Conservation (phyloP, 2,888 invertebrate species). For the Hypomecis punctinalis region DNA sequence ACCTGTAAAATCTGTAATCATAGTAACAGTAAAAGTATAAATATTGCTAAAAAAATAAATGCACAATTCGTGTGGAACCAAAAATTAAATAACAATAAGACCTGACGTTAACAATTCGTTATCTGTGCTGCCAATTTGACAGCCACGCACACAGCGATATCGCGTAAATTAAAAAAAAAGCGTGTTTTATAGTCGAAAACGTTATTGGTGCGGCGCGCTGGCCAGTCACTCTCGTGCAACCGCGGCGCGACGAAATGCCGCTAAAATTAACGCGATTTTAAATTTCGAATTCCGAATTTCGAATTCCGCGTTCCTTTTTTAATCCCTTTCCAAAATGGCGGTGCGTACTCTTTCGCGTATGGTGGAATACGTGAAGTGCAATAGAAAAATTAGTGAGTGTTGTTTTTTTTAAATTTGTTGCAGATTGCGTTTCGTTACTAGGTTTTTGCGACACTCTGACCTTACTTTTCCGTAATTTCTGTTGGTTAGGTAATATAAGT, state of each 20-base stretch:
- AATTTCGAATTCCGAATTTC: slow-evolving; percentile 37
- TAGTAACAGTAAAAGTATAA: background rate
- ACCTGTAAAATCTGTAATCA: no score
- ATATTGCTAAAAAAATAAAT: background rate
- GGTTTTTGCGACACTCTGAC: slow-evolving; percentile 23
- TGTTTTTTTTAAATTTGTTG: slow-evolving; percentile 26
- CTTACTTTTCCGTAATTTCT: slow-evolving; percentile 27
- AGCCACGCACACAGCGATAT: slow-evolving; percentile 29
- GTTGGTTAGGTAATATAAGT: slow-evolving; percentile 19
- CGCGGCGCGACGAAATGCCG: slow-evolving; percentile 60
- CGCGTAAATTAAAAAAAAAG: slow-evolving; percentile 43
- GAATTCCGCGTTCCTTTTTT: slow-evolving; percentile 16
- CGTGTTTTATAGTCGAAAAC: slow-evolving; percentile 47
- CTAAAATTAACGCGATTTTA: slow-evolving; percentile 44
- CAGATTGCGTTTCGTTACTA: slow-evolving; percentile 34
- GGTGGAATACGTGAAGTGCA: slow-evolving; percentile 56
- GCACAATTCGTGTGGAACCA: slow-evolving; percentile 3
- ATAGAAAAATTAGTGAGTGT: slow-evolving; percentile 66
- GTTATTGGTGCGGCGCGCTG: slow-evolving; percentile 44
- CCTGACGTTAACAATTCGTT: slow-evolving; percentile 9
- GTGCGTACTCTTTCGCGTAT: slow-evolving; percentile 54
- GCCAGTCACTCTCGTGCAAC: slow-evolving; percentile 67
- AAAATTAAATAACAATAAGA: slow-evolving; percentile 9
- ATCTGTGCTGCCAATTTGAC: slow-evolving; percentile 26
- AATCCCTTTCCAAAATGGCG: slow-evolving; percentile 54